Evolutionary conservation across 2,888 invertebrate species (phyloP).

Genomic region (Odontomyia ornata): DNA sequence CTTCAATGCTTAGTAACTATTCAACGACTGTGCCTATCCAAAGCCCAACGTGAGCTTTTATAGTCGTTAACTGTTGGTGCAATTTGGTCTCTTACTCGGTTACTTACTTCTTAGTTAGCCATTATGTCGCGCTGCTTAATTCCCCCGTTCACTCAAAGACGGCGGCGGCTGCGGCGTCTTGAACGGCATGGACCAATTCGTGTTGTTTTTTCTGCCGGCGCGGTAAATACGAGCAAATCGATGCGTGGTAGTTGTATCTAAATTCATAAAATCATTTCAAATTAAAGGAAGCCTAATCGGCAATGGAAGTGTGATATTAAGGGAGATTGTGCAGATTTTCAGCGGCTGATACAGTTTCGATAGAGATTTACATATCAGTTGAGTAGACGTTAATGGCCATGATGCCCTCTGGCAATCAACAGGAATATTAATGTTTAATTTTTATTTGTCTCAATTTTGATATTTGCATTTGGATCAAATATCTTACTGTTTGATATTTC

Average conservation of each 20-base stretch:
- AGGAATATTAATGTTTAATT: too few species aligned
- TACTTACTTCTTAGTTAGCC: constrained; percentile 21
- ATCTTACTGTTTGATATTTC: too few species aligned
- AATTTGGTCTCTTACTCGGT: constrained; percentile 8
- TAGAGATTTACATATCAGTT: too few species aligned
- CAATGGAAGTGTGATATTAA: too few species aligned
- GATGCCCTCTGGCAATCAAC: too few species aligned
- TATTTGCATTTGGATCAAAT: too few species aligned
- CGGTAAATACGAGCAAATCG: constrained; percentile 9
- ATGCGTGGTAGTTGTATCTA: constrained; percentile 9
- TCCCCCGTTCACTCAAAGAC: constrained; percentile 19
- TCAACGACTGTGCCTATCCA: constrained; percentile 48
- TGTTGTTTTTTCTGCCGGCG: neutral
- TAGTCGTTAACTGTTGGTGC: constrained; percentile 37
- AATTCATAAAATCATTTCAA: neutral
- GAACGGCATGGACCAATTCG: constrained; percentile 20
- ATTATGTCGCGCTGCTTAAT: constrained; percentile 18
- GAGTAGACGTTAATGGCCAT: too few species aligned
- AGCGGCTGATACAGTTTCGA: too few species aligned
- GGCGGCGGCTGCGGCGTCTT: constrained; percentile 22
- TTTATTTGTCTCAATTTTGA: too few species aligned
- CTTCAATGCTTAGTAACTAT: constrained; percentile 45
- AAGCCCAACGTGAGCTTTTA: constrained; percentile 39
- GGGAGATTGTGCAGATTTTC: too few species aligned
- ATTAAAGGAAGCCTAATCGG: too few species aligned